Conservation (phyloP, 1,140 invertebrate species). For the Acromyrmex heyeri region DNA sequence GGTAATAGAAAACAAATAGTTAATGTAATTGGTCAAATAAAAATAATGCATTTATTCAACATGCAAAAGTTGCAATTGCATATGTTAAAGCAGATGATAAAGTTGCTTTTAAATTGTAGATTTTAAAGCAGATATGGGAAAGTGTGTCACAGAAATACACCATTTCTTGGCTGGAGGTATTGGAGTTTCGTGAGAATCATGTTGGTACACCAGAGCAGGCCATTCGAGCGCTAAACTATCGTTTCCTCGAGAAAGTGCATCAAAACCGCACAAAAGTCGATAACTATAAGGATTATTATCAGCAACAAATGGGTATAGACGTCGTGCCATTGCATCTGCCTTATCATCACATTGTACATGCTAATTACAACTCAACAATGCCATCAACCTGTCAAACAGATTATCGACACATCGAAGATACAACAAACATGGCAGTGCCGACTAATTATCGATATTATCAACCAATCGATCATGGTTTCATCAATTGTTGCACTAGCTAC, state of each 20-base stretch:
- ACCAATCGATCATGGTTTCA: conserved; percentile 64
- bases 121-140: conserved; percentile 90
- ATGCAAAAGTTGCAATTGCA: background rate
- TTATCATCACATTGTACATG: conserved; percentile 73
- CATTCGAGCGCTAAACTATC: conserved; percentile 85
- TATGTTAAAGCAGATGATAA: background rate
- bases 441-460: conserved; percentile 67
- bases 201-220: conserved; percentile 88
- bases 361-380: conserved; percentile 77
- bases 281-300: conserved; percentile 72
- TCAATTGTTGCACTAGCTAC: conserved; percentile 70
- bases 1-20: conserved; percentile 84
- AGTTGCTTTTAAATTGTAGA: conserved; percentile 80
- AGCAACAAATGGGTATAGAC: conserved; percentile 51
- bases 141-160: conserved; percentile 86
- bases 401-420: conserved; percentile 74
- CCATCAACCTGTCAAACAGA: conserved; percentile 69
- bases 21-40: background rate
- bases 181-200: conserved; percentile 89
- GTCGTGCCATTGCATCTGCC: conserved; percentile 36
- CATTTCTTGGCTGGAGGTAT: conserved; percentile 89
- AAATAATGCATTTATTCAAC: background rate
- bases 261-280: conserved; percentile 74
- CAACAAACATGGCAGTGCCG: conserved; percentile 54
- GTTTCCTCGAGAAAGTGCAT: conserved; percentile 83